phyloP scores from a whole-genome alignment of 2,888 invertebrate species.

The Agrotis clavis region DNA sequence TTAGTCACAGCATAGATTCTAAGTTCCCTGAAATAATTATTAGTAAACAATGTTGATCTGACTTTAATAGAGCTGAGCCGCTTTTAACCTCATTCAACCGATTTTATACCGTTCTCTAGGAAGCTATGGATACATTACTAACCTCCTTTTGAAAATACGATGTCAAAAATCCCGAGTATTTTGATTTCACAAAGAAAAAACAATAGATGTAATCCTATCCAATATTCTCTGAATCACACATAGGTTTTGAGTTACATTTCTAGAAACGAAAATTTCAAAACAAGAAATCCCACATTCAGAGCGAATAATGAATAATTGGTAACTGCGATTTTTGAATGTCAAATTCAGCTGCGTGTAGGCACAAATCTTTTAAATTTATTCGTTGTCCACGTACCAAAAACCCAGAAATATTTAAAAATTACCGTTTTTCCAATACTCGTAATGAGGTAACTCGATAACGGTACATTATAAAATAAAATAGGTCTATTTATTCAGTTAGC shows the following conservation, averaged over 20 bases:
- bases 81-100: slow-evolving; percentile 32
- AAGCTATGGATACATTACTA: slow-evolving; percentile 6
- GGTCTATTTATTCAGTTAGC: slow-evolving; percentile 67
- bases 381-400: background rate
- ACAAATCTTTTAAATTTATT: background rate
- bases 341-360: background rate
- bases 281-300: background rate
- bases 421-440: background rate
- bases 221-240: background rate
- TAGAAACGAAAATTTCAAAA: background rate
- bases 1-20: slow-evolving; percentile 20
- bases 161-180: background rate
- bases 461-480: slow-evolving; percentile 23
- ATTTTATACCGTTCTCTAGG: slow-evolving; percentile 12
- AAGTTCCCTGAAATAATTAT: slow-evolving; percentile 23
- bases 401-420: background rate
- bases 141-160: slow-evolving; percentile 10
- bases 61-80: slow-evolving; percentile 39
- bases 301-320: slow-evolving; percentile 19
- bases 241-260: background rate
- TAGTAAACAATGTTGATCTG: slow-evolving; percentile 48
- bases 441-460: slow-evolving; percentile 33
- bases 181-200: background rate
- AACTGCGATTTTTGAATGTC: background rate
- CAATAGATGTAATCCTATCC: background rate